Evolutionary conservation across 1,140 invertebrate species (phyloP).

Genomic region (Tribolium madens): DNA sequence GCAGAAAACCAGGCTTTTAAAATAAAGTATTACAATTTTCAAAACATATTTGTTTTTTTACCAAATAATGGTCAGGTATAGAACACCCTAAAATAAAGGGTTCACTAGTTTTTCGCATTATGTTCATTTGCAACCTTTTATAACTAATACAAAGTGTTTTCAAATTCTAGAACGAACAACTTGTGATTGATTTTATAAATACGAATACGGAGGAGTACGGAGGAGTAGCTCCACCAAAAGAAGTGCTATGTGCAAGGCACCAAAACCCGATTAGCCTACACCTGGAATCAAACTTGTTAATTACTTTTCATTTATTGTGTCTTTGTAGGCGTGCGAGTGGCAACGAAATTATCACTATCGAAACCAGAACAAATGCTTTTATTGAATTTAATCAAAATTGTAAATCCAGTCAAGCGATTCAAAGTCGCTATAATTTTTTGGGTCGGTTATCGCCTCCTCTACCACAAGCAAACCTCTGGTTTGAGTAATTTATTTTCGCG

Average conservation of each 20-base stretch:
- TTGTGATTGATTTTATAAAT: not conserved
- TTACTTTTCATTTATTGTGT: conserved; percentile 35
- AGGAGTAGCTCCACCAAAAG: not conserved
- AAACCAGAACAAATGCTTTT: conserved; percentile 8
- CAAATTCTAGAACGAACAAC: not conserved
- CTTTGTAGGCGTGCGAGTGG: not conserved
- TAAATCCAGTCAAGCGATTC: not conserved
- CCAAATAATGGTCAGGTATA: no score
- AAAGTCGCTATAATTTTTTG: conserved; percentile 9
- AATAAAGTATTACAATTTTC: no score
- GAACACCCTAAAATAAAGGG: no score
- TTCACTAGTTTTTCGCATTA: no score
- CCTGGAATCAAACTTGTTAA: conserved; percentile 9
- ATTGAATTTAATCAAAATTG: conserved; percentile 23
- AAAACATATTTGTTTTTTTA: no score
- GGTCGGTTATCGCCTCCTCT: not conserved
- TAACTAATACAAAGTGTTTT: no score
- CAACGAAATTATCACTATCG: not conserved
- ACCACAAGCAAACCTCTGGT: not conserved
- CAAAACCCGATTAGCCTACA: not conserved
- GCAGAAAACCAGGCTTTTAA: no score
- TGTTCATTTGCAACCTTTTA: no score
- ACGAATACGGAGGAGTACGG: not conserved
- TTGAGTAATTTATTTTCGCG: conserved; percentile 10
- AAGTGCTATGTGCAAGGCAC: not conserved